Evolutionary conservation across 2,113 vertebrate genomes (phyloP), one percentile per base, ranked within the genome.

Genomic region (Vulpes ferrilata): DNA sequence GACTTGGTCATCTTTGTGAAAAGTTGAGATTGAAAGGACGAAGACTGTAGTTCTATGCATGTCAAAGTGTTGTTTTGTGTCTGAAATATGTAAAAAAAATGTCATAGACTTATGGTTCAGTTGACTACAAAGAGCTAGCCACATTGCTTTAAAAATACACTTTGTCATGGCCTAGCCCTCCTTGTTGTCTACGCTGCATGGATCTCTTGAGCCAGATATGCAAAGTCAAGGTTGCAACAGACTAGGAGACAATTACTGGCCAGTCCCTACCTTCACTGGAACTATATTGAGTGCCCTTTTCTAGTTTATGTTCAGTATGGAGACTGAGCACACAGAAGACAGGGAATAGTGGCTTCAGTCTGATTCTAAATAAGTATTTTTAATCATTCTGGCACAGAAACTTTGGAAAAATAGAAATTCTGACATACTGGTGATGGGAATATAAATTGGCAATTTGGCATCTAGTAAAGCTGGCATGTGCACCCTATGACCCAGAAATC

Each of bases 221-320:
- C 48, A 92, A 93, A 90, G 76, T 83, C n/a, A 67, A 64, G 32
- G 10, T 48, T 55, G 38, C 93, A 88, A 84, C 25, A 74, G 8
- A 96, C 38, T 93, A 59, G 76, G 32, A 76, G 79, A 67, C 80
- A 92, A 88, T 62, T 82, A 90, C 43, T 38, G 48, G 6, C 48
- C 20, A 55, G 12, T 55, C 74, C 48, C 53, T 48, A 86, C 15
- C 30, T 81, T 92, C 74, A 83, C 11, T 86, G 74, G 71, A 90
- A 82, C 79, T 60, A 43, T 6, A 25, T 16, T 48, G 23, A 48
- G 48, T 73, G 13, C 5, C 85, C 59, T 92, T 93, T 90, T 88
- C 62, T 84, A 76, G 69, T 73, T 92, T 78, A 79, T 86, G 62
- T 94, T 95, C 55, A 94, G 15, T 74, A 32, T 89, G 76, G 23